Conservation (phyloP, 2,113 vertebrate genomes). For the Alouatta palliata region DNA sequence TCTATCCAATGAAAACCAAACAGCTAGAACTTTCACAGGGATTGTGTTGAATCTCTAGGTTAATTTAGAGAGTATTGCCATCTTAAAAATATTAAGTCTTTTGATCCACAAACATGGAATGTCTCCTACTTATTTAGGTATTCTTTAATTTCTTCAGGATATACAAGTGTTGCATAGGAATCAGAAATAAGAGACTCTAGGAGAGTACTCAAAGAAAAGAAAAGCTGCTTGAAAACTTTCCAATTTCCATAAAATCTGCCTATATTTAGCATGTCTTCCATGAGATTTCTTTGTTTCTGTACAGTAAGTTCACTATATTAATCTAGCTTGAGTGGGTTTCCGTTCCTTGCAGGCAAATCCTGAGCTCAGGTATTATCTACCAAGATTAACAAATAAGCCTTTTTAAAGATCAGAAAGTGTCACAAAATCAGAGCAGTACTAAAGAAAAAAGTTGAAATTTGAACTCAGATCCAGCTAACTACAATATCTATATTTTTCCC, state of each 20-base stretch:
- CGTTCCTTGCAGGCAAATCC: background rate
- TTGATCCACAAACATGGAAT: background rate
- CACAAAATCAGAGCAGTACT: background rate
- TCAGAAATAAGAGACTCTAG: background rate
- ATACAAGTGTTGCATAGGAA: background rate
- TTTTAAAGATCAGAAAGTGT: slow-evolving; percentile 7
- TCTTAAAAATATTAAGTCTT: background rate
- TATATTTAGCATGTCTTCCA: background rate
- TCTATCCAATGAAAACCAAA: background rate
- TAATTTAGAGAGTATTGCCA: background rate
- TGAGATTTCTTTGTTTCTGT: background rate
- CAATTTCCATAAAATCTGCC: background rate
- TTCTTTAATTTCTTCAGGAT: slow-evolving; percentile 34
- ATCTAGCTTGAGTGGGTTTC: background rate
- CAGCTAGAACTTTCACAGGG: background rate
- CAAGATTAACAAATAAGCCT: slow-evolving; percentile 15
- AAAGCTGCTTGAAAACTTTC: background rate
- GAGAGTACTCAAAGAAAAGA: background rate
- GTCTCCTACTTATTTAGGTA: background rate
- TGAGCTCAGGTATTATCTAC: background rate
- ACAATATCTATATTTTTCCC: background rate
- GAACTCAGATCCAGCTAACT: background rate
- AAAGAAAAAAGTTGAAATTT: slow-evolving; percentile 31
- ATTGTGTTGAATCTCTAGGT: background rate
- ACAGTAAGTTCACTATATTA: background rate